These are phyloP conservation scores for Drosophila birchii DNA, from an alignment of 2,888 invertebrate genomes.

Conservation along the genomic window DNA sequence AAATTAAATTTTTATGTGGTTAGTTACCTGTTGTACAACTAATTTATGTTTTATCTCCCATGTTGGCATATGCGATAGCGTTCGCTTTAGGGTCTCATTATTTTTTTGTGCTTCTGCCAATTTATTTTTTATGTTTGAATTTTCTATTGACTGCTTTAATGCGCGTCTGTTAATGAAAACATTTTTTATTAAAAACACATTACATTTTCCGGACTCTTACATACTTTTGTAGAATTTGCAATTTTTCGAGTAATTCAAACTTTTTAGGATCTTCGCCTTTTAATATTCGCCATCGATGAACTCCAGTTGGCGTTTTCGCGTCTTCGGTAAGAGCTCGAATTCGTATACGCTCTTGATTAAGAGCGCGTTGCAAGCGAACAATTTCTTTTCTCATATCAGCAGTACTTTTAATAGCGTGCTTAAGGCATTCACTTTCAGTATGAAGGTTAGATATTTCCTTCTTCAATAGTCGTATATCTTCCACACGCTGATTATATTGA, in stretches of 20 bases:
- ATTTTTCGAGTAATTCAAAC: slow-evolving; percentile 92
- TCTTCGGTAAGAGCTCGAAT: slow-evolving; percentile 94
- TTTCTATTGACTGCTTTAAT: slow-evolving; percentile 74
- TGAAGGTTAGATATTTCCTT: slow-evolving; percentile 91
- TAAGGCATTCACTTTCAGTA: slow-evolving; percentile 89
- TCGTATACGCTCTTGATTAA: slow-evolving; percentile 92
- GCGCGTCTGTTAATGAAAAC: slow-evolving; percentile 63
- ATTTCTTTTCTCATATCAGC: slow-evolving; percentile 92
- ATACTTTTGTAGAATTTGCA: slow-evolving; percentile 93
- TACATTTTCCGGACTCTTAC: neutral
- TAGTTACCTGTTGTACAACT: slow-evolving; percentile 44
- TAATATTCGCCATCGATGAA: slow-evolving; percentile 95
- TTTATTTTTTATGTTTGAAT: slow-evolving; percentile 67
- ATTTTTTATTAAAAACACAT: neutral
- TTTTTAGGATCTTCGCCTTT: slow-evolving; percentile 94
- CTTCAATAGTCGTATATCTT: slow-evolving; percentile 93
- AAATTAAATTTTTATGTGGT: no score
- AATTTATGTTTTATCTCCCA: slow-evolving; percentile 75
- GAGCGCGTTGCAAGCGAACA: slow-evolving; percentile 88
- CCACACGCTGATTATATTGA: slow-evolving; percentile 91
- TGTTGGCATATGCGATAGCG: slow-evolving; percentile 79
- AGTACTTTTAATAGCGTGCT: slow-evolving; percentile 91
- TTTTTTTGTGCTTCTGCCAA: slow-evolving; percentile 73
- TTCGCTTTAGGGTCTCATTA: slow-evolving; percentile 73
- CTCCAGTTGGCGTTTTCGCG: slow-evolving; percentile 94